Evolutionary conservation across 2,113 vertebrate species (phyloP).

Genomic region (Haemorhous mexicanus): DNA sequence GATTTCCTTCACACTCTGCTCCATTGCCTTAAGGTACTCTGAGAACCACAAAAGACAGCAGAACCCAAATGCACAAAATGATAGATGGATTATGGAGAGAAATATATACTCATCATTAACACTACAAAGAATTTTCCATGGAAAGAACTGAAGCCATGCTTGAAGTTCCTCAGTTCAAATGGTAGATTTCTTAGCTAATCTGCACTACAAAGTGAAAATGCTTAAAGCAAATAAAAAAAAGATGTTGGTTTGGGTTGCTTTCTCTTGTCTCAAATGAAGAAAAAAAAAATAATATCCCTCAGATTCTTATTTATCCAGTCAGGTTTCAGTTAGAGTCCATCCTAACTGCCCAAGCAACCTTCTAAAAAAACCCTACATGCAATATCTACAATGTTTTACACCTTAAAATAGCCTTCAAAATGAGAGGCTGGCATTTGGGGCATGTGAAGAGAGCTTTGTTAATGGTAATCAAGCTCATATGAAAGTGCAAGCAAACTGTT

Average conservation of each 20-base stretch:
- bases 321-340: background rate
- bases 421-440: background rate
- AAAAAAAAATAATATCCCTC: accelerated
- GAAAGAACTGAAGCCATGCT: background rate
- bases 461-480: background rate
- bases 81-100: background rate
- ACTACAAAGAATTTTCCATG: background rate
- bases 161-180: background rate
- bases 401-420: background rate
- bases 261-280: background rate
- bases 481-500: background rate
- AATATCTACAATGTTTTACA: background rate
- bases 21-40: background rate
- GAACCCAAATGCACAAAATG: background rate
- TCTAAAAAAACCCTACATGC: background rate
- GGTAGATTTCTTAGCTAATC: background rate
- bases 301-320: background rate
- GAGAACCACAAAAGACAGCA: background rate
- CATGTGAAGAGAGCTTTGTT: background rate
- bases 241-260: background rate
- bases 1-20: background rate
- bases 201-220: background rate
- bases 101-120: background rate
- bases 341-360: background rate
- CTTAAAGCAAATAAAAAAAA: background rate